Evolutionary conservation across 2,888 invertebrate species (phyloP).

Genomic region (Acleris emargana): DNA sequence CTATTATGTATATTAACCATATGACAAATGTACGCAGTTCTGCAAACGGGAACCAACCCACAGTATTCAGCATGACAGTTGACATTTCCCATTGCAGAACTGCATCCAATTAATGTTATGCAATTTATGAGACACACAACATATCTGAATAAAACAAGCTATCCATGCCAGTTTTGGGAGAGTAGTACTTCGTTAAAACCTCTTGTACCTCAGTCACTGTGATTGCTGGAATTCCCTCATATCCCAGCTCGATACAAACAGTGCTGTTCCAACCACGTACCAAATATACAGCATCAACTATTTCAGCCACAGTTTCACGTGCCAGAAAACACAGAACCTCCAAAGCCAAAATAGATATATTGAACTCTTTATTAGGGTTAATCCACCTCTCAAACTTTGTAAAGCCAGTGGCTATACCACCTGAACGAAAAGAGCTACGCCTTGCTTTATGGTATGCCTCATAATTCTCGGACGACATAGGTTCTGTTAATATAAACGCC

Average conservation of each 20-base stretch:
- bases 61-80: too few relatives aligned
- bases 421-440: slow-evolving; percentile 86
- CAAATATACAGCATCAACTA: slow-evolving; percentile 92
- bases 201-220: slow-evolving; percentile 92
- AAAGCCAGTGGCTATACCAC: slow-evolving; percentile 79
- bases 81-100: too few relatives aligned
- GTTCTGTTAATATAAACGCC: slow-evolving; percentile 82
- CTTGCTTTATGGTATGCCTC: slow-evolving; percentile 91
- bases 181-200: slow-evolving; percentile 89
- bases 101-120: too few relatives aligned
- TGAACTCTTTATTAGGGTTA: slow-evolving; percentile 85
- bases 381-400: slow-evolving; percentile 86
- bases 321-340: slow-evolving; percentile 93
- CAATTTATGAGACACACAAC: too few relatives aligned
- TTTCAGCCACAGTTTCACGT: slow-evolving; percentile 95
- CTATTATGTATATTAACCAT: too few relatives aligned
- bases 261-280: slow-evolving; percentile 86
- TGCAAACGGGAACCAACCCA: too few relatives aligned
- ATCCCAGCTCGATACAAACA: slow-evolving; percentile 82
- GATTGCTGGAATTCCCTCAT: slow-evolving; percentile 87
- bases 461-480: slow-evolving; percentile 85
- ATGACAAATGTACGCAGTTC: too few relatives aligned
- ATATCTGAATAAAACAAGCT: slow-evolving; percentile 77
- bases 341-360: slow-evolving; percentile 85
- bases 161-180: slow-evolving; percentile 84